Evolutionary conservation across 2,797 vertebrate genomes (phyloP).

Genomic region (Sebastes minor): DNA sequence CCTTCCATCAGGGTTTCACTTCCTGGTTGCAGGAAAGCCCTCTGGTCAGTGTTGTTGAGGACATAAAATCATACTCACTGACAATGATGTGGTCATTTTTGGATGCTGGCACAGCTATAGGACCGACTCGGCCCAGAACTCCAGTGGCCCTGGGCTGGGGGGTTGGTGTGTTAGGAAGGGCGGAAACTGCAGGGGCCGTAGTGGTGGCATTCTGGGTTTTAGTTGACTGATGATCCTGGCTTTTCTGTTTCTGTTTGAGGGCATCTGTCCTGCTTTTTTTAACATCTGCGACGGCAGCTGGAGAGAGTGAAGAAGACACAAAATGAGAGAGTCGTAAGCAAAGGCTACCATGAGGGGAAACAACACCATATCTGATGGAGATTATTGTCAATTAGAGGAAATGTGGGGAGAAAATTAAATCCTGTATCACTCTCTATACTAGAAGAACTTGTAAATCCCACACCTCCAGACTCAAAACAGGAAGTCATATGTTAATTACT

Average conservation of each 20-base stretch:
- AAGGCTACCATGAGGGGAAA: not conserved
- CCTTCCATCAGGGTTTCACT: not conserved
- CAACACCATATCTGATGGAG: not conserved
- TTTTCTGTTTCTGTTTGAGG: slow-evolving; percentile 8
- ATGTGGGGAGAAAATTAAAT: not conserved
- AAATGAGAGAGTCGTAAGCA: not conserved
- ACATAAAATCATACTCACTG: slow-evolving; percentile 76
- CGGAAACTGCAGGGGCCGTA: not conserved
- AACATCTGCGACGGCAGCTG: slow-evolving; percentile 11
- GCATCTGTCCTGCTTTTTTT: slow-evolving; percentile 21
- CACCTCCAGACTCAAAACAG: not conserved
- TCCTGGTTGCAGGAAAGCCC: not conserved
- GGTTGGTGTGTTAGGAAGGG: not conserved
- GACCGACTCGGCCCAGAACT: slow-evolving; percentile 48
- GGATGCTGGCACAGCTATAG: slow-evolving; percentile 56
- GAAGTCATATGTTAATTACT: not conserved
- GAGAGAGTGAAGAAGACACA: not conserved
- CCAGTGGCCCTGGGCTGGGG: slow-evolving; percentile 35
- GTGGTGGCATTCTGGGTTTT: not conserved
- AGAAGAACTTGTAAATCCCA: not conserved
- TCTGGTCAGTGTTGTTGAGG: not conserved
- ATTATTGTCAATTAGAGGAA: not conserved
- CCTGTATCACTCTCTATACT: not conserved
- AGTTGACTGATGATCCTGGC: not conserved
- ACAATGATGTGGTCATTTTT: slow-evolving; percentile 82